Evolutionary conservation across 2,113 vertebrate species (phyloP), one percentile per base, ranked within the genome.

Genomic region (Zootoca vivipara): DNA sequence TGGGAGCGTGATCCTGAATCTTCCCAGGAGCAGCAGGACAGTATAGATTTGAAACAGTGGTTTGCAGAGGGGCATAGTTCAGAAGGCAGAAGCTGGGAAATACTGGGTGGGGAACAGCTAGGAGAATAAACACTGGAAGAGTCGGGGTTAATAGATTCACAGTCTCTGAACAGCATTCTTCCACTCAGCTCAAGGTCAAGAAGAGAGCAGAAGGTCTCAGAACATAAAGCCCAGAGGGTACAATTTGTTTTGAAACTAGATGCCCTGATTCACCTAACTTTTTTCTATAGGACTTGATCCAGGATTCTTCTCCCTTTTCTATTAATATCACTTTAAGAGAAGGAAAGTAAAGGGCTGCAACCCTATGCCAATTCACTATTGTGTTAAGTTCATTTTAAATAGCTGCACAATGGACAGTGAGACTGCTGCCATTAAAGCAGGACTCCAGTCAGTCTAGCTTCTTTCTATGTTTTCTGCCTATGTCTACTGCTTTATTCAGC

Each of bases 161-260:
- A 46, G 46, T 52, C 46, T 52, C 46, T 52, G 46, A 9, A 52
- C 46, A 52, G 46, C 46, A 52, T 52, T 52, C 9, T 9, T 52
- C 46, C 10, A 1, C 46, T 12, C 2, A 52, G 46, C 9, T 9
- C 46, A 52, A 52, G 46, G 10, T 52, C 46, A 52, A 52, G 46
- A 52, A 52, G 10, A 52, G 46, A 9, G 10, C 46, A 52, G 46
- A 52, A 52, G 2, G 46, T 52, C 46, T 52, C 46, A 52, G 10
- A 52, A 52, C 18, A 65, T 7, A 26, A 65, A 65, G 64, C 18
- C 24, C 64, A 65, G 64, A 24, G 64, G 64, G 64, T 65, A 65
- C 24, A 65, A 65, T 10, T 86, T 87, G 62, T 78, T 56, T 83
- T 52, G 89, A 90, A 81, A 28, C 62, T 6, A 42, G 80, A 78